These are phyloP conservation scores for Patella vulgata DNA, from an alignment of 1,140 invertebrate genomes.

Conservation along the genomic window DNA sequence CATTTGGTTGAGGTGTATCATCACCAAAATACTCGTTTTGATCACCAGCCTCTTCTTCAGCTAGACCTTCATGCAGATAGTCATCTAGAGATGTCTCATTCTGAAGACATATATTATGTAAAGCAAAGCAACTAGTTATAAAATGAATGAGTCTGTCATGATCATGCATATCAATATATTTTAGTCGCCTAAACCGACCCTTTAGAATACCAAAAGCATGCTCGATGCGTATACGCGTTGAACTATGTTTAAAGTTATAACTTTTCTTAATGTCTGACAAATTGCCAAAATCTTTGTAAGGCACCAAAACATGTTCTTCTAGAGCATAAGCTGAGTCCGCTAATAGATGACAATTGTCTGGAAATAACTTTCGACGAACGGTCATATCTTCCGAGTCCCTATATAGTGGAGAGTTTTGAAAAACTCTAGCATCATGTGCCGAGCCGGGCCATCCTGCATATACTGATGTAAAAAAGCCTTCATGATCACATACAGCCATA, in stretches of 20 bases:
- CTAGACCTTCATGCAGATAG: no score
- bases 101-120: no score
- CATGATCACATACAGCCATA: no score
- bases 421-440: slow-evolving; percentile 13
- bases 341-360: background rate
- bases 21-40: no score
- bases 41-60: no score
- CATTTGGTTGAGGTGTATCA: no score
- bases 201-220: background rate
- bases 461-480: slow-evolving; percentile 7
- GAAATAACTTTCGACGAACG: background rate
- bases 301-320: background rate
- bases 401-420: background rate
- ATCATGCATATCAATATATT: no score
- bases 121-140: no score
- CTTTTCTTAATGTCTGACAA: slow-evolving; percentile 1
- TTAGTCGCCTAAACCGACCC: background rate
- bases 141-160: no score
- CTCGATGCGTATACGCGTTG: slow-evolving; percentile 5
- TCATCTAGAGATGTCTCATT: no score
- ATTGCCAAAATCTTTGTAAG: background rate
- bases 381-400: background rate
- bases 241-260: slow-evolving; percentile 3
- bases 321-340: slow-evolving; percentile 5
- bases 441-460: slow-evolving; percentile 9